A percentile compares a stretch with the other conserved stretches of the same genome.
These are phyloP conservation scores for Rhineura floridana DNA, from an alignment of 2,113 vertebrate species.

Conservation along the genomic window DNA sequence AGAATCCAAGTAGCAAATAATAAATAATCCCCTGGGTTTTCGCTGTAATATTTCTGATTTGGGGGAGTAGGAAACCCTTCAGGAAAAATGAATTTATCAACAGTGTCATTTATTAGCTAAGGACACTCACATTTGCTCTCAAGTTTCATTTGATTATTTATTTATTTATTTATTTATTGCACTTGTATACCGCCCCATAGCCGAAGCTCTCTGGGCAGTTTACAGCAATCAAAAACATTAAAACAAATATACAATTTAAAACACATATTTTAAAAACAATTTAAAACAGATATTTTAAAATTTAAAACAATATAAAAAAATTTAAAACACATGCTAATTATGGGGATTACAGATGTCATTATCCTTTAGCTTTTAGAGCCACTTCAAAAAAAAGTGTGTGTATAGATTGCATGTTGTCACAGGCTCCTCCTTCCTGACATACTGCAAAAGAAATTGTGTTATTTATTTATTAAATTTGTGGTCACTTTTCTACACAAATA, in stretches of 20 bases:
- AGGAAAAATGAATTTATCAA: constrained; percentile 48
- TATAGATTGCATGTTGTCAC: constrained; percentile 38
- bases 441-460: background rate
- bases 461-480: no score
- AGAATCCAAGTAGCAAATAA: background rate
- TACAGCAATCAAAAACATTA: no score
- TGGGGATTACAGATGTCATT: constrained; percentile 43
- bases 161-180: no score
- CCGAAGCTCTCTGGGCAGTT: no score
- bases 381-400: constrained; percentile 1
- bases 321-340: no score
- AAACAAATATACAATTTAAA: no score
- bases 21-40: background rate
- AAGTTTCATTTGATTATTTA: constrained; percentile 41
- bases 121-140: constrained; percentile 24
- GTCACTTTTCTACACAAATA: no score
- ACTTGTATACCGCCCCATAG: no score
- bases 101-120: constrained; percentile 3
- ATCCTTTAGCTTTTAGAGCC: constrained; percentile 41
- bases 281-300: no score
- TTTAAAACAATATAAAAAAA: no score
- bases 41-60: constrained; percentile 39
- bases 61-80: constrained; percentile 38
- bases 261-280: no score
- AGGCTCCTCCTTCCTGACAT: constrained; percentile 40